Percentiles rank a stretch among this genome's conserved stretches.
Evolutionary conservation across 2,113 vertebrate genomes (phyloP).

Genomic region (Cheirogaleus medius): DNA sequence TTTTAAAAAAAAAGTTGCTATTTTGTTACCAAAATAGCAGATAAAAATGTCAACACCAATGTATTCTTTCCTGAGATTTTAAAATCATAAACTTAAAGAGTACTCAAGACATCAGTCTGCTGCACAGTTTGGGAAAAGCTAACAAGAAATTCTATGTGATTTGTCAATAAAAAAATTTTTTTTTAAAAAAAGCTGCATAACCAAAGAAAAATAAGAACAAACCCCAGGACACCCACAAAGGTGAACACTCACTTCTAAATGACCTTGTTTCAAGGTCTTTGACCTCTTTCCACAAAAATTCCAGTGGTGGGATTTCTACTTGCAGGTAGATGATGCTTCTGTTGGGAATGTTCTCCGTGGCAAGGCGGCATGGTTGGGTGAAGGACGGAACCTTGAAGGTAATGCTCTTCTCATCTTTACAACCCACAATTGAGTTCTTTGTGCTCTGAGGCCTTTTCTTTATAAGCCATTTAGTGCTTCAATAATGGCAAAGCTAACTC

Average conservation of each 20-base stretch:
- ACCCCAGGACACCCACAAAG: neutral
- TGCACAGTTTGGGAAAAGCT: neutral
- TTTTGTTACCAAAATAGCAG: conserved; percentile 16
- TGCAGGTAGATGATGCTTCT: neutral
- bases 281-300: neutral
- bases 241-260: neutral
- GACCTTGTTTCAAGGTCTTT: neutral
- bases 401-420: neutral
- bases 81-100: neutral
- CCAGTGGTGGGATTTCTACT: neutral
- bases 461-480: neutral
- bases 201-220: neutral
- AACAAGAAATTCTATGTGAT: neutral
- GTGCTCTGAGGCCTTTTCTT: neutral
- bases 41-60: neutral
- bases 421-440: neutral
- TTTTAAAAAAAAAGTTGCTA: neutral
- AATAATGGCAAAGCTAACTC: neutral
- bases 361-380: neutral
- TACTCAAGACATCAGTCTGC: neutral
- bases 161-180: neutral
- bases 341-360: neutral
- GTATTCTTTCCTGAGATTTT: conserved; percentile 29
- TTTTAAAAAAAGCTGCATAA: neutral
- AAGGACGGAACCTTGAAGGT: neutral